Percentiles rank a stretch among this genome's conserved stretches.
Conservation (phyloP, 2,797 vertebrate species). For the Rhynchonycteris naso region DNA sequence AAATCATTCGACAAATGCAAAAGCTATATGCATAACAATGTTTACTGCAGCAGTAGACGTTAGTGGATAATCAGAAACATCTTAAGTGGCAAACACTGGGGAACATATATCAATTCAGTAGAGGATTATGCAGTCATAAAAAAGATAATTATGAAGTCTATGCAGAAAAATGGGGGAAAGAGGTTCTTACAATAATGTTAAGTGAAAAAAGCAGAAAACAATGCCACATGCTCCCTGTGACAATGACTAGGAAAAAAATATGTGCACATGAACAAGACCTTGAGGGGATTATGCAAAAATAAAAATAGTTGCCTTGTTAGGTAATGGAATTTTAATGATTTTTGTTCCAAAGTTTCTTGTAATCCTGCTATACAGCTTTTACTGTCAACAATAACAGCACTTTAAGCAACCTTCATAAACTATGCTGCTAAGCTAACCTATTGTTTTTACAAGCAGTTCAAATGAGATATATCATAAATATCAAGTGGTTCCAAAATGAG, state of each 20-base stretch:
- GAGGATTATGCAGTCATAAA: conserved; percentile 43
- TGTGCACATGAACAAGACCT: not conserved
- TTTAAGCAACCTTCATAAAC: not conserved
- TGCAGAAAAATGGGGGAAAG: not conserved
- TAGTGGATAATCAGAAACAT: not conserved
- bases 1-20: not conserved
- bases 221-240: not conserved
- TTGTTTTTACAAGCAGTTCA: conserved; percentile 43
- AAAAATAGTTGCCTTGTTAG: conserved; percentile 6
- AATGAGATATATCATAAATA: conserved; percentile 20
- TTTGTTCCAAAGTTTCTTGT: conserved; percentile 28
- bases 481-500: conserved; percentile 6
- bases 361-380: conserved; percentile 38
- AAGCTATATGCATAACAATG: not conserved
- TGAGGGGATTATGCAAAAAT: not conserved
- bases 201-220: not conserved
- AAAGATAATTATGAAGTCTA: conserved; percentile 50
- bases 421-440: not conserved
- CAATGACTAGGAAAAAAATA: not conserved
- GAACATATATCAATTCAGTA: not conserved
- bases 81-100: not conserved
- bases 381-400: not conserved
- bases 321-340: conserved; percentile 11
- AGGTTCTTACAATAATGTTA: not conserved
- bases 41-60: not conserved